These are phyloP conservation scores for Cheilosia soror DNA, from an alignment of 2,888 invertebrate species.

Conservation along the genomic window DNA sequence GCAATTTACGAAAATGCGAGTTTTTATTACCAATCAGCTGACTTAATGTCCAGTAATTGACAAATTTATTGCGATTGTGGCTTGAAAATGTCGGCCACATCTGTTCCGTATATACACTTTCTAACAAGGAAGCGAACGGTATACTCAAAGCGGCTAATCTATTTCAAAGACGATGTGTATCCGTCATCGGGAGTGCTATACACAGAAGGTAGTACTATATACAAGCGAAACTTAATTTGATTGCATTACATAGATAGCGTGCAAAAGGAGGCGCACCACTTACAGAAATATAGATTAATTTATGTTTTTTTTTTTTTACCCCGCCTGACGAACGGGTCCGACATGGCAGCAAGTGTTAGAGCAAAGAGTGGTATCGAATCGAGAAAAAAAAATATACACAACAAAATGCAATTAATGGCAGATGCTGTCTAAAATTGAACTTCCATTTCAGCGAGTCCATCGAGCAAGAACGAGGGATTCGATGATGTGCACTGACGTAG, in stretches of 20 bases:
- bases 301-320: constrained; percentile 47
- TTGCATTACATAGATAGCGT: constrained; percentile 77
- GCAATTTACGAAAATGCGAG: constrained; percentile 46
- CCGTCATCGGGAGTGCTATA: constrained; percentile 48
- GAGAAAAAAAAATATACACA: constrained; percentile 30
- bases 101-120: constrained; percentile 4
- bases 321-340: constrained; percentile 23
- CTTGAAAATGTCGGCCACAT: constrained; percentile 9
- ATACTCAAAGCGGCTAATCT: constrained; percentile 17
- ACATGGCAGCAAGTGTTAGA: constrained; percentile 55
- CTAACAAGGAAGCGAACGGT: constrained; percentile 30
- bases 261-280: constrained; percentile 73
- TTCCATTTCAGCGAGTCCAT: constrained; percentile 58
- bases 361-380: constrained; percentile 3
- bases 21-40: constrained; percentile 39
- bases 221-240: constrained; percentile 76
- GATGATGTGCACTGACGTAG: constrained; percentile 29
- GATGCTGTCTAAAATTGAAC: constrained; percentile 73
- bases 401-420: constrained; percentile 74
- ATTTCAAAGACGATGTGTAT: constrained; percentile 53
- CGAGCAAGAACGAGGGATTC: constrained; percentile 18
- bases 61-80: constrained; percentile 34
- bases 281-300: constrained; percentile 74
- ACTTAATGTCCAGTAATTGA: constrained; percentile 36
- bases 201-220: constrained; percentile 31